Evolutionary conservation across 2,113 vertebrate species (phyloP).

Genomic region (Forbesichthys papilliferus): DNA sequence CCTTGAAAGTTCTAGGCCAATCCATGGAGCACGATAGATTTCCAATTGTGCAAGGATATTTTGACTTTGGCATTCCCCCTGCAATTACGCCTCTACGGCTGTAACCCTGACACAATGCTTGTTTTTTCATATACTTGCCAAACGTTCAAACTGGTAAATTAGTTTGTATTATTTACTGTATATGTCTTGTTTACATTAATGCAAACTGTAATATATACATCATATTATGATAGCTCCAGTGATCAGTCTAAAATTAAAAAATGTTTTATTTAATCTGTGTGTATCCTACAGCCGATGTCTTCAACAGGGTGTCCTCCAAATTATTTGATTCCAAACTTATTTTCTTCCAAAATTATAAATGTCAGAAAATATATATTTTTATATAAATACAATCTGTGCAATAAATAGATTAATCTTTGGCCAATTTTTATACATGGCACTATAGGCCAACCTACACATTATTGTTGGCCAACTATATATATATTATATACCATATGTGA

Average conservation of each 20-base stretch:
- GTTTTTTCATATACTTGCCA: conserved; percentile 26
- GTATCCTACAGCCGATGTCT: not conserved
- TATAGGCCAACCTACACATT: too few species aligned
- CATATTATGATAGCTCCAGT: conserved; percentile 4
- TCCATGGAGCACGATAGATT: conserved; percentile 72
- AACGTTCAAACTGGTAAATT: conserved; percentile 1
- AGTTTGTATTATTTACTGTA: not conserved
- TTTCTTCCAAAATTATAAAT: too few species aligned
- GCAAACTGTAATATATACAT: too few species aligned
- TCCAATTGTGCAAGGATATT: conserved; percentile 69
- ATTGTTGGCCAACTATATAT: too few species aligned
- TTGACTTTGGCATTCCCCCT: conserved; percentile 66
- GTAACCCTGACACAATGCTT: conserved; percentile 27
- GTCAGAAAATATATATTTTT: not conserved
- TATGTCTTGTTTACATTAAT: not conserved
- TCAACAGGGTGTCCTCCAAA: too few species aligned
- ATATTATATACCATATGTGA: too few species aligned
- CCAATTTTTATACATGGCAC: too few species aligned
- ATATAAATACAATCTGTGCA: not conserved
- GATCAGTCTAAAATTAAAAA: not conserved
- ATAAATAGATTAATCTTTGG: too few species aligned
- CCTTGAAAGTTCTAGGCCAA: conserved; percentile 83
- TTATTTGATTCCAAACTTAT: too few species aligned
- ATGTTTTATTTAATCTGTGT: not conserved
- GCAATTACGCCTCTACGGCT: conserved; percentile 59